Percentiles rank a stretch among this genome's conserved stretches.
phyloP scores from a whole-genome alignment of 2,888 invertebrate genomes.

The Pilophorus perplexus region DNA sequence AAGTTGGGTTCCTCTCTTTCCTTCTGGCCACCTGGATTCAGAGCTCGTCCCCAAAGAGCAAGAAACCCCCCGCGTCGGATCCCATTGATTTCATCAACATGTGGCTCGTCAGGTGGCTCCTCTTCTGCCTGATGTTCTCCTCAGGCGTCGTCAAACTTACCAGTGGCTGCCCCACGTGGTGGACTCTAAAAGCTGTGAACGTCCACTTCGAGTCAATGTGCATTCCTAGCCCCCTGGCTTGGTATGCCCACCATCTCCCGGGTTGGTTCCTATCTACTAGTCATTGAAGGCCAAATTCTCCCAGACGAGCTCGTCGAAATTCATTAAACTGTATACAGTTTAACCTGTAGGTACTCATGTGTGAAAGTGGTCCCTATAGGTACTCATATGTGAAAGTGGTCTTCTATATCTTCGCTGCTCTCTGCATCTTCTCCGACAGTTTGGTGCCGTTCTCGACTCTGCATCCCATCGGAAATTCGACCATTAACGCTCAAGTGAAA shows the following conservation, averaged over 20 bases:
- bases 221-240: slow-evolving; percentile 69
- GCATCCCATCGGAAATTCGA: slow-evolving; percentile 58
- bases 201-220: slow-evolving; percentile 73
- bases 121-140: slow-evolving; percentile 70
- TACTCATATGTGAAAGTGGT: slow-evolving; percentile 54
- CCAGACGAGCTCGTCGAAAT: slow-evolving; percentile 49
- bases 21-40: slow-evolving; percentile 64
- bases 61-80: slow-evolving; percentile 54
- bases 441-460: slow-evolving; percentile 59
- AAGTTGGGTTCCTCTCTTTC: slow-evolving; percentile 68
- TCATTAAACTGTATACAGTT: slow-evolving; percentile 54
- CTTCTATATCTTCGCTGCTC: slow-evolving; percentile 57
- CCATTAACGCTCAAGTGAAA: slow-evolving; percentile 56
- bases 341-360: too few relatives aligned
- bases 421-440: slow-evolving; percentile 61
- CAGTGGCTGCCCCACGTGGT: slow-evolving; percentile 72
- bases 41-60: slow-evolving; percentile 50
- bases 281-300: slow-evolving; percentile 50
- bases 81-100: slow-evolving; percentile 60
- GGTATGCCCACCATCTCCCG: slow-evolving; percentile 71
- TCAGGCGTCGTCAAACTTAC: slow-evolving; percentile 69
- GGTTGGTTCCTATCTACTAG: slow-evolving; percentile 61
- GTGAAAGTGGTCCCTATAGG: too few relatives aligned
- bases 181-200: slow-evolving; percentile 68
- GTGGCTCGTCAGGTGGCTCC: slow-evolving; percentile 69